Base-by-base conservation (phyloP, 2,888 invertebrate genomes). In the Catocala fraxini region DNA sequence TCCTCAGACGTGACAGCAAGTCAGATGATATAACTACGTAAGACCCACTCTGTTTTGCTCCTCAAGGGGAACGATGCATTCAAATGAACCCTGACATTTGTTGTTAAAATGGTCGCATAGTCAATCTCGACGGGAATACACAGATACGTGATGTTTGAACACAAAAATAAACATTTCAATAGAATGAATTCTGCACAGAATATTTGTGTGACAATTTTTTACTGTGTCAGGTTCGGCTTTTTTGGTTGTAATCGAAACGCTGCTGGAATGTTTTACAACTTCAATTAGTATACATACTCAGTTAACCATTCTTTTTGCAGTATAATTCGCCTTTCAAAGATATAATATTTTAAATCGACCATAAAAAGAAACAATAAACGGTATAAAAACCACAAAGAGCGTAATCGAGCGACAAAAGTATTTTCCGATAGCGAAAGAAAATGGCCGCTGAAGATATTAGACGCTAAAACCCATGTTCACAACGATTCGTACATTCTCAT, bases 401-500 rank as follows among this genome's bases (percentile, higher is more conserved):
- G 56, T 68, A 78, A 72, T 66, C 67, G 65, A 55, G 59, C 63
- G 60, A 73, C 75, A 77, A 70, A 78, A 83, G 82, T 77, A 81
- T 86, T 85, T 83, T 77, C 80, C 79, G 80, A 83, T 85, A 86
- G 73, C 80, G 81, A 78, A 81, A 79, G 75, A 73, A 74, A 81
- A 81, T 77, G 73, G 70, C 68, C 73, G 70, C 64, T 59, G 65
- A 80, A 79, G 76, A 82, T 83, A 84, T 84, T 80, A 81, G 79
- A 81, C 79, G 76, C 81, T 82, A 79, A 82, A 85, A 79, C 78
- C 80, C 80, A 78, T 84, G 88, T 87, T 87, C 83, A 76, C 86
- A 80, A 82, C 82, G 70, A 85, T 87, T 85, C 85, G 82, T 87
- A 89, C 85, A 82, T 85, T 87, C 86, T 81, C 84, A 83, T 89